These are phyloP conservation scores for Heliconius hewitsoni DNA, from an alignment of 1,140 invertebrate genomes.

Conservation along the genomic window DNA sequence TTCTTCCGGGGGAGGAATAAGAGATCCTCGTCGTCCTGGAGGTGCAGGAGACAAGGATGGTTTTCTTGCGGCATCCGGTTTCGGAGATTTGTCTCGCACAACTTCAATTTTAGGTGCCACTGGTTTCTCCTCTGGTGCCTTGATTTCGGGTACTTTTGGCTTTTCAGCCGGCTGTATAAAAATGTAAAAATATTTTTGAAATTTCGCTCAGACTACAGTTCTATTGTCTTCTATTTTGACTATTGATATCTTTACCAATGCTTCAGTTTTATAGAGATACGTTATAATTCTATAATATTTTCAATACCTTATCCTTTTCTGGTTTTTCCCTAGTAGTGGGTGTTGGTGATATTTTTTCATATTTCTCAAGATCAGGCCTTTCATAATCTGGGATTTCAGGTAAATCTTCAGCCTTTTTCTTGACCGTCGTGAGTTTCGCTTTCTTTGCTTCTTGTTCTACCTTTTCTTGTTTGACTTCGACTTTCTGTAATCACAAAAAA, in stretches of 20 bases:
- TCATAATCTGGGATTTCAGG: slow-evolving; percentile 89
- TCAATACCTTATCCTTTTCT: slow-evolving; percentile 66
- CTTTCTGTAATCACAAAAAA: slow-evolving; percentile 66
- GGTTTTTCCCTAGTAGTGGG: slow-evolving; percentile 69
- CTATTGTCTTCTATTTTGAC: background rate
- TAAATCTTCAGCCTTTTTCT: slow-evolving; percentile 84
- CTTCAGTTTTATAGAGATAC: background rate
- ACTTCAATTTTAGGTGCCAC: slow-evolving; percentile 93
- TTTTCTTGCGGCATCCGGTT: slow-evolving; percentile 84
- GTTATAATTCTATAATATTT: background rate
- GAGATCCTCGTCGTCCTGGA: slow-evolving; percentile 88
- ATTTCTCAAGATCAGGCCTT: slow-evolving; percentile 82
- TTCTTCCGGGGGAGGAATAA: slow-evolving; percentile 92
- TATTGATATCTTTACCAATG: background rate
- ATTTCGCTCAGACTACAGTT: background rate
- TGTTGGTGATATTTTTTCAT: slow-evolving; percentile 77
- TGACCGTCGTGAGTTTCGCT: slow-evolving; percentile 65
- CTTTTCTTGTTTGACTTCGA: slow-evolving; percentile 68
- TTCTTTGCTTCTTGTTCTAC: slow-evolving; percentile 73
- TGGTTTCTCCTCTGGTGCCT: slow-evolving; percentile 83
- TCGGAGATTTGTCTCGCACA: slow-evolving; percentile 88
- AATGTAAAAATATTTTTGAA: slow-evolving; percentile 17
- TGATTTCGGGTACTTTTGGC: slow-evolving; percentile 87
- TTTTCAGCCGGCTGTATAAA: slow-evolving; percentile 59
- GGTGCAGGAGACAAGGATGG: slow-evolving; percentile 88